phyloP scores from a whole-genome alignment of 2,113 vertebrate genomes.

The Oryctolagus cuniculus region DNA sequence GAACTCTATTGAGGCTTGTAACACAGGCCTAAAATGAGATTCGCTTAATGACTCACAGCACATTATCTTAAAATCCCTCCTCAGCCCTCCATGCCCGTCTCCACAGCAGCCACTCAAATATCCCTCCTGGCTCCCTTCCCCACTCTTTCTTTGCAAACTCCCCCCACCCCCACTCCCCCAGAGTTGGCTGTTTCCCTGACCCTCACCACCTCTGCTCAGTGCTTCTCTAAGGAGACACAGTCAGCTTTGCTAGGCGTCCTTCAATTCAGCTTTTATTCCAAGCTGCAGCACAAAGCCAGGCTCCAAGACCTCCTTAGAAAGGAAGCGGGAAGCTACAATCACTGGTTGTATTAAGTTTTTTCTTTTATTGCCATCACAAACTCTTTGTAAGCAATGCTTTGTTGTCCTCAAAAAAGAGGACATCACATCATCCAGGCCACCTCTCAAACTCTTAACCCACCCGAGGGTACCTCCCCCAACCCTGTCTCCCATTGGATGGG shows the following conservation, averaged over 20 bases:
- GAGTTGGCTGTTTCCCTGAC: neutral
- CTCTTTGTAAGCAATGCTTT: neutral
- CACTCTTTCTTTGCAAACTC: neutral
- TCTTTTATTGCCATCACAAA: neutral
- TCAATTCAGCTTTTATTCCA: constrained; percentile 45
- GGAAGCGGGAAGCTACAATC: neutral
- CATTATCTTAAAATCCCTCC: neutral
- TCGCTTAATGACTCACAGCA: neutral
- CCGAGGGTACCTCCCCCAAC: neutral
- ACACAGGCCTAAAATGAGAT: neutral
- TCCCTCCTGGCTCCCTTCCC: constrained; percentile 13
- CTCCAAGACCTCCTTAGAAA: neutral
- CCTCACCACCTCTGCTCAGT: neutral
- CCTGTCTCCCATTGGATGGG: neutral
- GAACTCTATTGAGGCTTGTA: neutral
- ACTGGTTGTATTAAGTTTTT: neutral
- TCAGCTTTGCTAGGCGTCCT: constrained; percentile 20
- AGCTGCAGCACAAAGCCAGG: constrained; percentile 3
- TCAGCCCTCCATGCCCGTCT: neutral
- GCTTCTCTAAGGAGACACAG: constrained; percentile 24
- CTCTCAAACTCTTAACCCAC: neutral
- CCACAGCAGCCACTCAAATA: constrained; percentile 27
- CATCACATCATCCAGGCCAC: neutral
- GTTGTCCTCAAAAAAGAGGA: neutral
- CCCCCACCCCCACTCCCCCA: neutral